A percentile compares a stretch with the other conserved stretches of the same genome.
phyloP scores from a whole-genome alignment of 2,113 vertebrate species.

The Callocephalon fimbriatum region DNA sequence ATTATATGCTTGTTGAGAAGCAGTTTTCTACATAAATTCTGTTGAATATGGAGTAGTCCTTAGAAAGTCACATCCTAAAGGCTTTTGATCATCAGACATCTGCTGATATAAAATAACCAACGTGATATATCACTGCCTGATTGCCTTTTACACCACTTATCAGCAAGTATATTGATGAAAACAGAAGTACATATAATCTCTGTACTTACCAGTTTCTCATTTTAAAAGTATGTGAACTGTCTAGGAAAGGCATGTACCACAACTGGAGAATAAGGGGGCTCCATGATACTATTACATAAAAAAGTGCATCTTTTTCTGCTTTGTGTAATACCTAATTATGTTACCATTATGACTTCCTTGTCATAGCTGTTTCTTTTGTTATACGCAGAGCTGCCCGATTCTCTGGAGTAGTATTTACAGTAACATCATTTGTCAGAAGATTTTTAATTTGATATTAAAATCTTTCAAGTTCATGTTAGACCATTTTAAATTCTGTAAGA shows the following conservation, averaged over 20 bases:
- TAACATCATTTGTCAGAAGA: constrained; percentile 13
- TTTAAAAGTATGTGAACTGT: background rate
- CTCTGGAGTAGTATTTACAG: background rate
- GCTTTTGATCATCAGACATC: background rate
- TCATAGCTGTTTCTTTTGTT: background rate
- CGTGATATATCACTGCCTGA: background rate
- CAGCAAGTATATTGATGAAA: background rate
- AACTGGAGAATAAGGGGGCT: background rate
- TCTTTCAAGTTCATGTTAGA: background rate
- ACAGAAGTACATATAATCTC: background rate
- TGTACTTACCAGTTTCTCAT: background rate
- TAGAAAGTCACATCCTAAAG: background rate
- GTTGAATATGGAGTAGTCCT: background rate
- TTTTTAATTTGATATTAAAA: constrained; percentile 33
- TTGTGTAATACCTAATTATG: background rate
- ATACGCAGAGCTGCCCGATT: background rate
- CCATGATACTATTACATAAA: rapidly evolving
- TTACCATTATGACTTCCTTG: constrained; percentile 3
- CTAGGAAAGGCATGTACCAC: background rate
- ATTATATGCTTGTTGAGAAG: background rate
- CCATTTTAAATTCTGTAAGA: background rate
- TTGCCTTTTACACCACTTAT: background rate
- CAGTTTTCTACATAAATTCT: background rate
- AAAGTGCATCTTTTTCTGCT: background rate
- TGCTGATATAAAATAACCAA: background rate